Evolutionary conservation across 2,888 invertebrate species (phyloP), one percentile per base, ranked within the genome.

Genomic region (Vannuccia rotundouncinata): DNA sequence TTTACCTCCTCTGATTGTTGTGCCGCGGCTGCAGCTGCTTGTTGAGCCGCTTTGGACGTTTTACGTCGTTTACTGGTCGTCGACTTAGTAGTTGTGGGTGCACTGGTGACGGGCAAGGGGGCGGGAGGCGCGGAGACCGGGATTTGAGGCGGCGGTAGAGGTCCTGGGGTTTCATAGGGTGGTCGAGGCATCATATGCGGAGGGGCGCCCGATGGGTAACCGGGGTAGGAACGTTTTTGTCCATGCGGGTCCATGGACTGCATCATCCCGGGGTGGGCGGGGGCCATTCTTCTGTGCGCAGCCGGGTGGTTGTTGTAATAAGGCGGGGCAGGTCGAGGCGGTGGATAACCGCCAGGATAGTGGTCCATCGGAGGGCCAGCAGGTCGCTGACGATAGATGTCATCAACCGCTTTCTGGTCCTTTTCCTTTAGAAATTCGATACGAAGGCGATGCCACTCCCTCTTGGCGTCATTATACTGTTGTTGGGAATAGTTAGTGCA

Each of bases 341-440:
- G 25, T 22, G 25, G 17, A 22, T 66, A 66, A 5, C 66, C 66
- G 22, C 66, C 66, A 22, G 10, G 25, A 22, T 22, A 5, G 10
- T 5, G 2, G 22, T 66, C 66, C 66, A 66, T 66, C 2, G 66
- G 66, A 45, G 45, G 45, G 5, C 45, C 45, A 10, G 45, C 45
- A 5, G 66, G 66, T 22, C 66, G 10, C 66, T 66, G 66, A 22
- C 66, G 66, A 27, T 66, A 66, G 66, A 66, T 66, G 66, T 66
- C 66, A 5, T 66, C 66, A 5, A 66, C 66, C 22, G 66, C 66
- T 66, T 66, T 66, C 66, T 66, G 66, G 66, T 66, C 66, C 66
- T 66, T 66, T 27, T 66, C 66, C 66, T 66, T 66, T 17, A 66
- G 66, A 27, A 66, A 66, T 22, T 66, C 66, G 22, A 66, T 66